Evolutionary conservation across 2,888 invertebrate species (phyloP), one percentile per base, ranked within the genome.

Genomic region (Parapristionchus giblindavisi): DNA sequence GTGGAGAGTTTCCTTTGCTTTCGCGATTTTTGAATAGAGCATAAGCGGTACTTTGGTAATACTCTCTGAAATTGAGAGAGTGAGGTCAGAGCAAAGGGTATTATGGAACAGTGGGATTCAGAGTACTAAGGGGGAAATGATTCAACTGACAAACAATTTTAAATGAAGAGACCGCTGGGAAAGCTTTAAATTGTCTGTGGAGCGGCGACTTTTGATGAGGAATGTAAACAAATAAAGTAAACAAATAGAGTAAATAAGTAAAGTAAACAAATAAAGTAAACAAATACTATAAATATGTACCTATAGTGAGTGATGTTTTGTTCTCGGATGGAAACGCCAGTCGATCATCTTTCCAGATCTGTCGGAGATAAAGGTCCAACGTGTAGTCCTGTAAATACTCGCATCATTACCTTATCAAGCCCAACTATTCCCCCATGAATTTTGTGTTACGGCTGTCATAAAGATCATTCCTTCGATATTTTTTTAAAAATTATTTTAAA

Each of bases 261-360:
- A 32, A 17, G 27, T n/a, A 34, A n/a, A 63, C 36, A 5, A 38
- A 63, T 14, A n/a, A 32, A 38, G 11, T 63, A 6, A 34, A 24
- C 6, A 36, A 3, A 32, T 36, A 38, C 27, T 27, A 27, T 5
- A 4, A 2, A 8, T 4, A 24, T 56, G 11, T 11, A 75, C 75
- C 75, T 3, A 78, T 72, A 2, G 78, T 76, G n/a, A 78, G 54
- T 6, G 58, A 61, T n/a, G 56, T 74, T 6, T 48, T 32, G 0
- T 24, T 29, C 5, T 74, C 63, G 2, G 61, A 61, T 17, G 61
- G 70, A 72, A 85, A 87, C 3, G 84, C 80, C 8, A 87, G 77
- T 24, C 87, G 81, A 5, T 84, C 83, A 76, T 87, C 87, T 38
- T 80, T 77, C 87, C 87, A 87, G 63, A 85, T 86, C 77, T 87